These are phyloP conservation scores for Sternotherus odoratus DNA, from an alignment of 2,797 vertebrate species.

Conservation along the genomic window DNA sequence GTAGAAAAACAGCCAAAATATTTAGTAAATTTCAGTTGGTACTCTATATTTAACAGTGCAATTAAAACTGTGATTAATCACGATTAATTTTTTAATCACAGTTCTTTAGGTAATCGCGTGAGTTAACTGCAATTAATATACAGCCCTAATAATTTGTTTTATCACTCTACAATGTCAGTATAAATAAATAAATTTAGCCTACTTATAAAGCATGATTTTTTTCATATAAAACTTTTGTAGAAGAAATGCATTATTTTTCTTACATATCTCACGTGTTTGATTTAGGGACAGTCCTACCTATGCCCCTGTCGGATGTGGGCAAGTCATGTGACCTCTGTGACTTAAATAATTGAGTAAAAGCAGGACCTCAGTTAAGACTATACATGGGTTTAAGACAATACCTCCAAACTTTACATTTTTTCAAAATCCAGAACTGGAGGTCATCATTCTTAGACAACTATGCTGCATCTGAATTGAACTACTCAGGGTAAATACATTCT, in stretches of 20 bases:
- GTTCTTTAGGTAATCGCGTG: no score
- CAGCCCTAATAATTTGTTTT: not conserved
- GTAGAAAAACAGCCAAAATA: no score
- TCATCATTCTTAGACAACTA: not conserved
- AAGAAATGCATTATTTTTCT: not conserved
- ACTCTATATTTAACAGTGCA: no score
- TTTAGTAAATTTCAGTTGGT: no score
- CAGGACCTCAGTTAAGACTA: not conserved
- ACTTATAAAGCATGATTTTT: not conserved
- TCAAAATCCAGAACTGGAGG: not conserved
- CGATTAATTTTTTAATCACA: no score
- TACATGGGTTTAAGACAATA: not conserved
- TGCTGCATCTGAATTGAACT: not conserved
- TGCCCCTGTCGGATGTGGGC: not conserved
- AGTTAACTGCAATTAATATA: no score
- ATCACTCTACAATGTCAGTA: not conserved
- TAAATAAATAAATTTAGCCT: not conserved
- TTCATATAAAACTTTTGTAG: not conserved
- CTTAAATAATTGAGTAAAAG: not conserved
- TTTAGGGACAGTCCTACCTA: not conserved
- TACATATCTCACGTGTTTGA: not conserved
- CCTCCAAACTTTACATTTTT: not conserved
- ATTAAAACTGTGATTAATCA: no score
- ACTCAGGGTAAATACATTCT: fast-evolving
- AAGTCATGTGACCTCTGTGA: not conserved